Evolutionary conservation across 1,140 invertebrate species (phyloP).

Genomic region (Drosophila arawakana): DNA sequence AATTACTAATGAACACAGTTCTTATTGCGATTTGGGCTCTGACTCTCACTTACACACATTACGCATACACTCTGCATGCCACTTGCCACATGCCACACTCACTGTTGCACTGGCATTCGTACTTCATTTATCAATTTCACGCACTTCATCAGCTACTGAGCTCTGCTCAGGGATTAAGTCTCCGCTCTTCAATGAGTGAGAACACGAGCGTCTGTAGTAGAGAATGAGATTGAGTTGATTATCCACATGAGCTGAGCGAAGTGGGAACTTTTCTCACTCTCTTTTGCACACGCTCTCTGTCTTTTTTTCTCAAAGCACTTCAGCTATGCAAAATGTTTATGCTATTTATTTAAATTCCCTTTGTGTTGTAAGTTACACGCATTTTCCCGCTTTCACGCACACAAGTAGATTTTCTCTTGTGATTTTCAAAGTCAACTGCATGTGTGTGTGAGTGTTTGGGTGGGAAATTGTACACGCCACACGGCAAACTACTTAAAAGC

Average conservation of each 20-base stretch:
- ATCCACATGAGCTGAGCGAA: conserved; percentile 54
- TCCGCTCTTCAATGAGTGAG: background rate
- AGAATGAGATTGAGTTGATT: conserved; percentile 50
- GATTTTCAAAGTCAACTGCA: conserved; percentile 36
- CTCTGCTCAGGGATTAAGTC: conserved; percentile 19
- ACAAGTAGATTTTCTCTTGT: conserved; percentile 60
- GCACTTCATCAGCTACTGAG: conserved; percentile 59
- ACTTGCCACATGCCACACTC: background rate
- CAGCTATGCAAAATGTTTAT: conserved; percentile 56
- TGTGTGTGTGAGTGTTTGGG: conserved; percentile 1
- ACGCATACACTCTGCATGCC: conserved; percentile 24
- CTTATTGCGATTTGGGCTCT: background rate
- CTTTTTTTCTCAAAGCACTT: conserved; percentile 17
- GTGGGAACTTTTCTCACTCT: background rate
- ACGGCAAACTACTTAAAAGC: conserved; percentile 59
- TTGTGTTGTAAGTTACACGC: conserved; percentile 16
- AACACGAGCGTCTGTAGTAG: background rate
- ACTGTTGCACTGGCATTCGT: conserved; percentile 2
- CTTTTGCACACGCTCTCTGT: conserved; percentile 10
- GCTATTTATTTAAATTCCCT: conserved; percentile 79
- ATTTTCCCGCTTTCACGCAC: conserved; percentile 17
- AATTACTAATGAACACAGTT: background rate
- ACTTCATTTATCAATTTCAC: conserved; percentile 60
- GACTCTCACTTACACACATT: conserved; percentile 9
- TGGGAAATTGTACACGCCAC: conserved; percentile 49